Conservation (phyloP, 1,140 invertebrate species). For the Drosophila teissieri region DNA sequence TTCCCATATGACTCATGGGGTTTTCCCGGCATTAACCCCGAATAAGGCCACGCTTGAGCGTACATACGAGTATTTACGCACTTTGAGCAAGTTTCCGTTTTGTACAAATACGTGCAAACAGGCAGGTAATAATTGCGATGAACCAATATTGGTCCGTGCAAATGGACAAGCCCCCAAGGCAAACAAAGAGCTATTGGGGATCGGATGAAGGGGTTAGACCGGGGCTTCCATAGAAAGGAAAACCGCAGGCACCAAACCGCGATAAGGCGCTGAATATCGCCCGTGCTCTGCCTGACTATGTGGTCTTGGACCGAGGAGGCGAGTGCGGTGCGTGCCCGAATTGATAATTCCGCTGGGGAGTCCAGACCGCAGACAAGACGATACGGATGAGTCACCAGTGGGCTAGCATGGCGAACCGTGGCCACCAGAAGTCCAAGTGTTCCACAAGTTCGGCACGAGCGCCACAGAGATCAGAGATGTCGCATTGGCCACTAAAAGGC, state of each 20-base stretch:
- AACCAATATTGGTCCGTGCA: conserved; percentile 41
- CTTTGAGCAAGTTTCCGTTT: conserved; percentile 47
- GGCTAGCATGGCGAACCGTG: conserved; percentile 7
- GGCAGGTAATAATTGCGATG: conserved; percentile 49
- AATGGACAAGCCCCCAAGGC: conserved; percentile 66
- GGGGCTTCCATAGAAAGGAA: conserved; percentile 57
- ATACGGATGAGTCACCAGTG: conserved; percentile 47
- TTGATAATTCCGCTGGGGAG: conserved; percentile 52
- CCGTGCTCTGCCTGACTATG: background rate
- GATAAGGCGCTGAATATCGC: conserved; percentile 48
- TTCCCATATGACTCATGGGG: conserved; percentile 15
- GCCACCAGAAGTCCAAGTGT: conserved; percentile 36
- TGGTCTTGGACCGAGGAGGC: background rate
- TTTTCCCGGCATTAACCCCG: conserved; percentile 34
- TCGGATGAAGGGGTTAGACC: background rate
- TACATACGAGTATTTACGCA: conserved; percentile 10
- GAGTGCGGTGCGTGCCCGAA: conserved; percentile 43
- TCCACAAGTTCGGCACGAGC: conserved; percentile 42
- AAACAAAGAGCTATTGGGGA: conserved; percentile 42
- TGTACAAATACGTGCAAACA: conserved; percentile 49
- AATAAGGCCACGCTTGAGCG: conserved; percentile 19
- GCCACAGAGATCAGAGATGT: conserved; percentile 26
- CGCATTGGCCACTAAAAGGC: background rate
- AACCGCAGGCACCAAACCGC: conserved; percentile 40
- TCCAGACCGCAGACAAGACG: conserved; percentile 32